Percentiles rank a stretch among this genome's conserved stretches.
Evolutionary conservation across 2,113 vertebrate genomes (phyloP).

Genomic region (Catharus fuscescens): DNA sequence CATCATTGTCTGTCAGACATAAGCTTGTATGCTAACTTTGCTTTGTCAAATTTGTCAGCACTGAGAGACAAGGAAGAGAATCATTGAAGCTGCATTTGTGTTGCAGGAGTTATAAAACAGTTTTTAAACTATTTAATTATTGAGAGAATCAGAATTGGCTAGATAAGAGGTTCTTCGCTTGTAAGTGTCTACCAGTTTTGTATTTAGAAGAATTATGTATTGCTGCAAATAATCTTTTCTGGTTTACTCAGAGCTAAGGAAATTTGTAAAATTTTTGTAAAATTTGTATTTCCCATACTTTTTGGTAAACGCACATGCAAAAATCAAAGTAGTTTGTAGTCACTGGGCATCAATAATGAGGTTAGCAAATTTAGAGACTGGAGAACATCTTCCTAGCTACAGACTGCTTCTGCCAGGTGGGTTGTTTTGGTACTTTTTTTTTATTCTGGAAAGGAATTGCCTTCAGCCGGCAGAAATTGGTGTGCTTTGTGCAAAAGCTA

Average conservation of each 20-base stretch:
- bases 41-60: neutral
- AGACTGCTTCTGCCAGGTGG: neutral
- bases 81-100: neutral
- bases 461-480: neutral
- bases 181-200: neutral
- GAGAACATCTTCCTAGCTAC: neutral
- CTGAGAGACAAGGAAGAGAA: neutral
- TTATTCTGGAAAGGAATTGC: neutral
- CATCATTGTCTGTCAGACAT: neutral
- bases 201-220: neutral
- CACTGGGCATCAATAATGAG: neutral
- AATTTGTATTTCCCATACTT: neutral
- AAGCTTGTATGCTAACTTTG: neutral
- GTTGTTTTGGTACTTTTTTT: neutral
- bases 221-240: neutral
- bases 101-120: neutral
- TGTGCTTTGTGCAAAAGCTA: neutral
- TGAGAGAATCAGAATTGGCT: neutral
- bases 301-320: neutral
- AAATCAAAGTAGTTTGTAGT: neutral
- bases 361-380: neutral
- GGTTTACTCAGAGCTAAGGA: neutral
- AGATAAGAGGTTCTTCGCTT: neutral
- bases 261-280: neutral
- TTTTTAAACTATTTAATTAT: neutral